Evolutionary conservation across 2,113 vertebrate species (phyloP), one percentile per base, ranked within the genome.

Genomic region (Tringa solitaria): DNA sequence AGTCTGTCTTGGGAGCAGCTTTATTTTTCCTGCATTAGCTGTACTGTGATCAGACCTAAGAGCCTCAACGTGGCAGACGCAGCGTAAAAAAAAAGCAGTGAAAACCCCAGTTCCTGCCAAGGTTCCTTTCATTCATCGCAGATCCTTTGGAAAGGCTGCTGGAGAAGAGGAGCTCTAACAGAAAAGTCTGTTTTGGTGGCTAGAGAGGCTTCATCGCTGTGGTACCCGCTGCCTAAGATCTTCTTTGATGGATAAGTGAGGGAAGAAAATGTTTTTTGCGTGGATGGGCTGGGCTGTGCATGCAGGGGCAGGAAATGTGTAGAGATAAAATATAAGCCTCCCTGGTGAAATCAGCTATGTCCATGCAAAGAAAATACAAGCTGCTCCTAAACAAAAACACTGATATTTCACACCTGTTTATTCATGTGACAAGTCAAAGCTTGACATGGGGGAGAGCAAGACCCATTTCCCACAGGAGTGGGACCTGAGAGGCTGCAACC

Each of bases 1-100:
- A 96, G 84, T 91, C 84, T 82, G 91, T 79, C 91, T 95, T 43
- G 50, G 53, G 87, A 97, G 91, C 93, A 96, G 95, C 90, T 96
- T 96, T 96, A 88, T 93, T 96, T 94, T 96, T 83, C 41, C 63
- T 79, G 72, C 79, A 80, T 90, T 91, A 94, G 43, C 74, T 83
- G 48, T 69, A 19, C 61, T 93, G 93, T 69, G 93, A 91, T 95
- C 82, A 94, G 87, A 87, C 78, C 75, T n/a, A 65, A 76, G 67
- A 93, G 61, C 50, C 46, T 82, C 87, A 77, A n/a, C 2, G 28
- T 86, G 78, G 78, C 85, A 91, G 91, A 91, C 8, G 0, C 22
- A 35, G 26, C 2, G 0, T 14, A n/a, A 60, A 89, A 69, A 54
- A 51, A 72, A 73, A n/a, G 8, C 19, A 77, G 28, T 33, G 46